Base-by-base conservation (phyloP, 92 coral and sea anemone species). In the Muricea muricata region DNA sequence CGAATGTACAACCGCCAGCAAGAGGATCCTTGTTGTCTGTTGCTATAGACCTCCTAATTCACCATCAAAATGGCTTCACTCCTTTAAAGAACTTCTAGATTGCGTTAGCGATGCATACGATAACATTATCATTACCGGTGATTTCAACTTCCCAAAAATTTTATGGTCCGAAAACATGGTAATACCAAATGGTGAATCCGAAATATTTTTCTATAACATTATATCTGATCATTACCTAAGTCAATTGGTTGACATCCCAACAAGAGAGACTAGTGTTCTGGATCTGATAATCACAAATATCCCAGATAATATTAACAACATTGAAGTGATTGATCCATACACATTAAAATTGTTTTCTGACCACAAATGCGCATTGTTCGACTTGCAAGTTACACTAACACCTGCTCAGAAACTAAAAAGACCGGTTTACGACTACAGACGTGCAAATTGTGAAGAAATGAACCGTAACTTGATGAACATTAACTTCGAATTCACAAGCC, bases 261-360 rank as follows among this genome's bases (percentile, higher is more conserved):
- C 89, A 45, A 85, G 92, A 78, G 61, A 68, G 7, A 84, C 89
- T 13, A 84, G 78, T 40, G 84, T 84, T 50, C 87, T 84, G 18
- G 88, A 84, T 29, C 66, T 88, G 1, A 65, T 87, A 54, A 61
- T 88, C 48, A 83, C 91, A 61, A 88, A 88, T 41, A 78, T 40
- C 14, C 88, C 91, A 47, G 91, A 88, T 65, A 87, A 72, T 40
- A 33, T 61, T 11, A 23, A 28, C 69, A 24, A 23, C 30, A 23
- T 17, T 11, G 26, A 61, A 28, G 17, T 84, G n/a, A 74, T 72
- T 87, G 87, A 82, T 15, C 57, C 84, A 23, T 14, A 75, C 21
- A 81, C 81, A 0, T 73, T 87, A 24, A 83, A 81, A n/a, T 52
- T 87, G 39, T 69, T 48, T 69, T 54, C 87, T 9, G 91, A 82